phyloP scores from a whole-genome alignment of 1,140 invertebrate genomes.

The Megalonaias nervosa region DNA sequence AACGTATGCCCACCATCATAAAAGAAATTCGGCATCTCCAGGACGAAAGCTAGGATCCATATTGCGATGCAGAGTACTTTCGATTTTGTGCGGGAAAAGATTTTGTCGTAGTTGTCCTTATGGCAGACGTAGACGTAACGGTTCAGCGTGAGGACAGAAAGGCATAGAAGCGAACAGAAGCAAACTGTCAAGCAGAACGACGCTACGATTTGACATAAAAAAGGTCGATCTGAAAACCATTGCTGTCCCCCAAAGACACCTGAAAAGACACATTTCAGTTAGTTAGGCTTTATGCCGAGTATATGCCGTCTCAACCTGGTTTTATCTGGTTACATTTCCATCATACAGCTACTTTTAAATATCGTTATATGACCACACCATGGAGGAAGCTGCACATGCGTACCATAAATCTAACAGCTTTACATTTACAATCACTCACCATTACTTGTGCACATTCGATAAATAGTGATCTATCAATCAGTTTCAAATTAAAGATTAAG shows the following conservation, averaged over 20 bases:
- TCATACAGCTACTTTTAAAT: too few relatives aligned
- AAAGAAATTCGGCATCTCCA: slow-evolving; percentile 62
- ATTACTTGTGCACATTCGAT: too few relatives aligned
- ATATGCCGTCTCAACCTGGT: too few relatives aligned
- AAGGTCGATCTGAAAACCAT: neutral
- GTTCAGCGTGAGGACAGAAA: slow-evolving; percentile 37
- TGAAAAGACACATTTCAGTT: slow-evolving; percentile 1
- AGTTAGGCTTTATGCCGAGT: neutral
- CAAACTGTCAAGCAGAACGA: slow-evolving; percentile 41
- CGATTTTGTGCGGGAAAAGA: neutral
- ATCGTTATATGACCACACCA: too few relatives aligned
- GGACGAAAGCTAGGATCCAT: slow-evolving; percentile 59
- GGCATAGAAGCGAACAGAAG: slow-evolving; percentile 37
- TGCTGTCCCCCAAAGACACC: slow-evolving; percentile 39
- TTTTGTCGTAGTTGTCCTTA: slow-evolving; percentile 7
- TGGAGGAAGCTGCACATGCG: too few relatives aligned
- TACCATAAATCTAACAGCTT: too few relatives aligned
- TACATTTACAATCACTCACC: too few relatives aligned
- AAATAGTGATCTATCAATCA: too few relatives aligned
- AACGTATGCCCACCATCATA: slow-evolving; percentile 65
- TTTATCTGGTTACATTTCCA: too few relatives aligned
- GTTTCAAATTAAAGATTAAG: too few relatives aligned
- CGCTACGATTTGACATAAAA: slow-evolving; percentile 36
- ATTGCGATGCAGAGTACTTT: slow-evolving; percentile 37
- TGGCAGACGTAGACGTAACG: slow-evolving; percentile 21